Percentiles rank a stretch among this genome's conserved stretches.
Conservation (phyloP, 35 echinoderm and acorn worm species). For the Ptychodera flava region DNA sequence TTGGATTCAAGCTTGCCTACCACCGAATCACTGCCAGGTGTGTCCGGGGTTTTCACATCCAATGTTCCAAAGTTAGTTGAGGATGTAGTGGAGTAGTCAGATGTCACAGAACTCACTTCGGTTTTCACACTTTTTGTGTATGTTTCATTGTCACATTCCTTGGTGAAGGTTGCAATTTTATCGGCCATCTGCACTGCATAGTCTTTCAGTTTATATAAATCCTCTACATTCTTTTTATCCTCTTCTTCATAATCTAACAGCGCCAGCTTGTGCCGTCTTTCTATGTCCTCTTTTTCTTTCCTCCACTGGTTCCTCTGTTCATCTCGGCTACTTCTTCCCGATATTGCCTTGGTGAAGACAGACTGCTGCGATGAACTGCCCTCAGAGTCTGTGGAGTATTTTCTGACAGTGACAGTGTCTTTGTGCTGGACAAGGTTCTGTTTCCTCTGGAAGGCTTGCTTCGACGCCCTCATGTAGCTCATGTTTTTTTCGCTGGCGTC, state of each 20-base stretch:
- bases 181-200: conserved; percentile 55
- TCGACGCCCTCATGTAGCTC: conserved; percentile 10
- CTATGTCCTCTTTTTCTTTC: conserved; percentile 59
- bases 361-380: not conserved
- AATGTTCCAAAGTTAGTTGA: conserved; percentile 77
- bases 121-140: conserved; percentile 4
- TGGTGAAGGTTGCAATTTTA: conserved; percentile 44
- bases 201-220: conserved; percentile 61
- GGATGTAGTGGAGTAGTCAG: conserved; percentile 64
- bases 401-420: not conserved
- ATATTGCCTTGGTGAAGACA: not conserved
- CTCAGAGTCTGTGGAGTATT: not conserved
- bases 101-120: conserved; percentile 46
- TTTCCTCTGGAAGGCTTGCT: conserved; percentile 17
- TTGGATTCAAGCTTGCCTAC: not conserved
- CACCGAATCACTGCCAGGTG: conserved; percentile 15
- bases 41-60: not conserved
- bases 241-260: conserved; percentile 84
- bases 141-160: not conserved
- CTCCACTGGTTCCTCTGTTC: conserved; percentile 72
- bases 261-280: conserved; percentile 59
- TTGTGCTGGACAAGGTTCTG: conserved; percentile 6
- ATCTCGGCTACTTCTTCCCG: not conserved
- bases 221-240: conserved; percentile 76
- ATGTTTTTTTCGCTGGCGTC: not conserved